Evolutionary conservation across 2,113 vertebrate species (phyloP).

Genomic region (Eonycteris spelaea): DNA sequence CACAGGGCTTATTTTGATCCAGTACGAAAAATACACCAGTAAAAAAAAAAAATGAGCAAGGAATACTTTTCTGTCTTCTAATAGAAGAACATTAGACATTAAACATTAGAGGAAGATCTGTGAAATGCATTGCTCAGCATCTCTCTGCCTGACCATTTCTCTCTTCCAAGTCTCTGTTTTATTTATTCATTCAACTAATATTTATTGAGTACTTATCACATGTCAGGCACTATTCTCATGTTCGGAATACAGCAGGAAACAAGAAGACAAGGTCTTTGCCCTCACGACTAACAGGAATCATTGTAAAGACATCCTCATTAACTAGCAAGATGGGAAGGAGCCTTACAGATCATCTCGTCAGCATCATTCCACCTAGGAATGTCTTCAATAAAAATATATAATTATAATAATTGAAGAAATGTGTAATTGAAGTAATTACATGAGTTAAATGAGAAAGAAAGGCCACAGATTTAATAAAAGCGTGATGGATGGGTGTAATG

Average conservation of each 20-base stretch:
- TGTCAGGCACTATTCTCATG: background rate
- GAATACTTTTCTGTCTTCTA: background rate
- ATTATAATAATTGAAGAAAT: conserved; percentile 71
- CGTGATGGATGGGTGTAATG: conserved; percentile 59
- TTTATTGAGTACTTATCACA: background rate
- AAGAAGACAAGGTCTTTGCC: background rate
- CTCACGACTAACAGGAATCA: background rate
- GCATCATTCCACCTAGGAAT: conserved; percentile 23
- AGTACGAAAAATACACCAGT: background rate
- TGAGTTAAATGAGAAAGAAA: conserved; percentile 60
- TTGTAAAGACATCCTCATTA: background rate
- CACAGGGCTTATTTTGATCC: background rate
- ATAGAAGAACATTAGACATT: background rate
- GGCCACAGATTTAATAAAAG: conserved; percentile 64
- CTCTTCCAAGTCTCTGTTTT: background rate
- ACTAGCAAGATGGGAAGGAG: conserved; percentile 9
- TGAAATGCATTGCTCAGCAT: background rate
- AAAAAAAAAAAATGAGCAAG: background rate
- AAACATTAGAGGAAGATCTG: background rate
- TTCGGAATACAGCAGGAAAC: background rate
- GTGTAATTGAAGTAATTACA: conserved; percentile 64
- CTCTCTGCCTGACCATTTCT: background rate
- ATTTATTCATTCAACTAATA: background rate
- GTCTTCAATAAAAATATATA: conserved; percentile 52
- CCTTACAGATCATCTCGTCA: background rate